Base-by-base conservation (phyloP, 2,888 invertebrate species). In the Adelognathus sp. region DNA sequence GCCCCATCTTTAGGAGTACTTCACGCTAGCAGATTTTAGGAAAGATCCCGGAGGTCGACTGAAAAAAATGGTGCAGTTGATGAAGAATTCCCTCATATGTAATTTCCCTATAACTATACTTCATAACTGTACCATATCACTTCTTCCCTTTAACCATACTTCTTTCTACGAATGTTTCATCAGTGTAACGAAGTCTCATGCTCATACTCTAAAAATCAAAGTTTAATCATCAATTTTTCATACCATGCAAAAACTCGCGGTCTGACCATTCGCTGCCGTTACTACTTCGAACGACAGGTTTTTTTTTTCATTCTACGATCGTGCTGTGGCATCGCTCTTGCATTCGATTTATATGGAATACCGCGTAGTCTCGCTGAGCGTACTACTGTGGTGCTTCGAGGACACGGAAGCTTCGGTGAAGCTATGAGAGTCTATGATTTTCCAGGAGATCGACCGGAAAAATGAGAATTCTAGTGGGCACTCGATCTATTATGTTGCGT, bases 371-470 rank as follows among this genome's bases (percentile, higher is more conserved):
- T 46, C 46, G 18, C 1, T 2, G 18, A 21, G 29, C 11, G 41
- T 3, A 54, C 52, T 50, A 41, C n/a, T 9, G 50, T 50, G 7
- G 70, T 70, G 31, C 50, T 71, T 27, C 39, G 5, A 14, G 41
- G 52, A 33, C 9, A 31, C 9, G 52, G 5, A 16, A 11, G 46
- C 24, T 3, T 9, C 33, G 52, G 21, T 41, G 39, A 14, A 18
- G 33, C n/a, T n/a, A 44, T 33, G 58, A 56, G 69, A 63, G 81
- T 83, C 85, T 86, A 86, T 87, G 87, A 87, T 89, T 87, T 86
- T 87, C 86, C 84, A 76, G 79, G 83, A 86, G 87, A 85, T 86
- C 86, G 84, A 88, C 85, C 86, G 86, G 88, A 89, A 88, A 87
- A 87, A 89, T 88, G 88, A 87, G 88, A 88, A 88, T 88, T 89